These are phyloP conservation scores for Ophioderma brevispina DNA, from an alignment of 35 echinoderm and acorn worm species.

Conservation along the genomic window DNA sequence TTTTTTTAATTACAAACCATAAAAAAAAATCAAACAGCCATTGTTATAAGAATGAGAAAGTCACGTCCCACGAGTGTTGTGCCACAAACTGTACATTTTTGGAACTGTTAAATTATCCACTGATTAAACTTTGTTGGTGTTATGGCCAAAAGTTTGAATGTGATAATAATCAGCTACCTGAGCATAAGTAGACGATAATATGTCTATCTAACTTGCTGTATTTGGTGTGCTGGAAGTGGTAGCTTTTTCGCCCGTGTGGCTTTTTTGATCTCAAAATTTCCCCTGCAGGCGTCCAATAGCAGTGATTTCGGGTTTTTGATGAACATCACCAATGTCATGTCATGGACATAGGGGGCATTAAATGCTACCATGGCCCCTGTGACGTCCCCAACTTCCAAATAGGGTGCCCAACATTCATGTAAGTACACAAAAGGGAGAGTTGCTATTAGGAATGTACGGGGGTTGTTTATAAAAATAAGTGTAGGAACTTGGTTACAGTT, in stretches of 20 bases:
- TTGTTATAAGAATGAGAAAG: too few relatives aligned
- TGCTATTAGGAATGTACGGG: background rate
- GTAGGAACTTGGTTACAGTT: too few relatives aligned
- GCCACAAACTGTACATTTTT: too few relatives aligned
- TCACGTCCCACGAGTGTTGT: too few relatives aligned
- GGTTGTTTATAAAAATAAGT: background rate
- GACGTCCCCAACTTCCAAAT: background rate
- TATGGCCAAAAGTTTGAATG: background rate
- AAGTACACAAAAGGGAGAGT: background rate
- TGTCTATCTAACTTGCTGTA: background rate
- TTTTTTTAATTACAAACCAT: too few relatives aligned
- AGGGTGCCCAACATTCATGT: background rate
- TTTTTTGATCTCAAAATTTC: background rate
- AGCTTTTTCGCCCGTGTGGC: background rate
- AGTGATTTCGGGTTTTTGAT: background rate
- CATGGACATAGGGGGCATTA: background rate
- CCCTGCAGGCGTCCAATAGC: background rate
- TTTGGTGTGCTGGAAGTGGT: background rate
- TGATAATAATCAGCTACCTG: background rate
- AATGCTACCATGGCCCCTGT: background rate
- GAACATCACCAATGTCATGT: background rate
- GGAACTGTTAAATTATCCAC: too few relatives aligned
- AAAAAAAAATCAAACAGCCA: too few relatives aligned
- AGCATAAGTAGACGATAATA: background rate
- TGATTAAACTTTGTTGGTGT: too few relatives aligned